Conservation (phyloP, 2,113 vertebrate genomes). For the Cynoglossus semilaevis region DNA sequence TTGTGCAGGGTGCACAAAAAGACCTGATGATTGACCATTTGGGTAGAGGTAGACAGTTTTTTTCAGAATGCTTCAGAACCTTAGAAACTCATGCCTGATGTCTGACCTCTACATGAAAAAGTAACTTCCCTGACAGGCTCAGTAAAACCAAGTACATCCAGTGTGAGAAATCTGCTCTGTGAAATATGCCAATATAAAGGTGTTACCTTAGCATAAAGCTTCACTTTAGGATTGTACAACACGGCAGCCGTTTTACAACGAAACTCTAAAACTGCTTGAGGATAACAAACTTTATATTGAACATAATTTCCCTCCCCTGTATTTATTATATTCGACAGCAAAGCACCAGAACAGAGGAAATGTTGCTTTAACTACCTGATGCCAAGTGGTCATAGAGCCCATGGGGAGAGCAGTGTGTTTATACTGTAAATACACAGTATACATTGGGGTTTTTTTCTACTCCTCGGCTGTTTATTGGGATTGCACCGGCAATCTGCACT, state of each 20-base stretch:
- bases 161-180: not conserved
- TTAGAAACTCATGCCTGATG: too few relatives aligned
- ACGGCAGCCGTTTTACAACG: not conserved
- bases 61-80: too few relatives aligned
- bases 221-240: not conserved
- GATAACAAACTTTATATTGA: conserved; percentile 23
- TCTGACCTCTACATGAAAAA: too few relatives aligned
- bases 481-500: conserved; percentile 34
- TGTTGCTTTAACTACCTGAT: conserved; percentile 31
- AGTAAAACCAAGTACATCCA: not conserved
- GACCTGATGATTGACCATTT: too few relatives aligned
- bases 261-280: conserved; percentile 20
- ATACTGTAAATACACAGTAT: conserved; percentile 16
- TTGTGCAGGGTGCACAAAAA: too few relatives aligned
- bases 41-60: too few relatives aligned
- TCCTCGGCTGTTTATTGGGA: conserved; percentile 47
- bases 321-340: conserved; percentile 30
- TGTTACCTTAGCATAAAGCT: conserved; percentile 4
- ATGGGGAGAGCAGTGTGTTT: conserved; percentile 27
- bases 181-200: not conserved
- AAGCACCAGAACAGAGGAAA: conserved; percentile 26
- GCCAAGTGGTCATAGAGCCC: conserved; percentile 27
- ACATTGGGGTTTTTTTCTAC: not conserved
- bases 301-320: not conserved
- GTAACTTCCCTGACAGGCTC: not conserved